Evolutionary conservation across 2,888 invertebrate species (phyloP).

Genomic region (Gisinianus flammeolus): DNA sequence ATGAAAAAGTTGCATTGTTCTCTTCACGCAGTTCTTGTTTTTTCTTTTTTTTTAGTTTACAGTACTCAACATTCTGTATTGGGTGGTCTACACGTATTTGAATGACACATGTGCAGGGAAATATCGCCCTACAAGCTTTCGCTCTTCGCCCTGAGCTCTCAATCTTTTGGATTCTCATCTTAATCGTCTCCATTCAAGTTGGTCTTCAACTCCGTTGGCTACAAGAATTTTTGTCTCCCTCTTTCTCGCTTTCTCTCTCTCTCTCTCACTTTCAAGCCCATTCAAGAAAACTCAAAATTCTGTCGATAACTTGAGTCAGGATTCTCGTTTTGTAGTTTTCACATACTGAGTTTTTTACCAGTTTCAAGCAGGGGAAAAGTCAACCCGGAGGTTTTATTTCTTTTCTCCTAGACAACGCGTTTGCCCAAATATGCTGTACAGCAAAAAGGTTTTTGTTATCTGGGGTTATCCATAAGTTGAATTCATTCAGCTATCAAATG

Average conservation of each 20-base stretch:
- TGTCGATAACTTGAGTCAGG: too few relatives aligned
- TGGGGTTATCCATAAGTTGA: too few relatives aligned
- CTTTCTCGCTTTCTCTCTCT: background rate
- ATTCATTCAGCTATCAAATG: too few relatives aligned
- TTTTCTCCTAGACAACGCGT: too few relatives aligned
- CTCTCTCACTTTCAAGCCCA: too few relatives aligned
- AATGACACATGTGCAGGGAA: slow-evolving; percentile 40
- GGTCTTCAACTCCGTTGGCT: slow-evolving; percentile 4
- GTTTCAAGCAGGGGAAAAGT: too few relatives aligned
- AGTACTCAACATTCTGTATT: slow-evolving; percentile 85
- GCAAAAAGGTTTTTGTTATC: too few relatives aligned
- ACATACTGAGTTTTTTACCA: too few relatives aligned
- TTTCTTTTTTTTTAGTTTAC: too few relatives aligned
- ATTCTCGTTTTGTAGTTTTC: too few relatives aligned
- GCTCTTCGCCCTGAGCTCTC: slow-evolving; percentile 1
- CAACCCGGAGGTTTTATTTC: too few relatives aligned
- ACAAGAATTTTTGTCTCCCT: background rate
- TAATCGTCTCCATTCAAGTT: slow-evolving; percentile 25
- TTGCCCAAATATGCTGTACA: too few relatives aligned
- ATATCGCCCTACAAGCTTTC: slow-evolving; percentile 18
- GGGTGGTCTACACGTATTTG: slow-evolving; percentile 78
- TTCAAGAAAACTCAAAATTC: background rate
- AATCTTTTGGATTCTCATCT: slow-evolving; percentile 30
- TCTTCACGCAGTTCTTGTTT: slow-evolving; percentile 67
- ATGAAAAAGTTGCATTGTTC: slow-evolving; percentile 27